Base-by-base conservation (phyloP, 2,113 vertebrate species). In the Scomber scombrus region DNA sequence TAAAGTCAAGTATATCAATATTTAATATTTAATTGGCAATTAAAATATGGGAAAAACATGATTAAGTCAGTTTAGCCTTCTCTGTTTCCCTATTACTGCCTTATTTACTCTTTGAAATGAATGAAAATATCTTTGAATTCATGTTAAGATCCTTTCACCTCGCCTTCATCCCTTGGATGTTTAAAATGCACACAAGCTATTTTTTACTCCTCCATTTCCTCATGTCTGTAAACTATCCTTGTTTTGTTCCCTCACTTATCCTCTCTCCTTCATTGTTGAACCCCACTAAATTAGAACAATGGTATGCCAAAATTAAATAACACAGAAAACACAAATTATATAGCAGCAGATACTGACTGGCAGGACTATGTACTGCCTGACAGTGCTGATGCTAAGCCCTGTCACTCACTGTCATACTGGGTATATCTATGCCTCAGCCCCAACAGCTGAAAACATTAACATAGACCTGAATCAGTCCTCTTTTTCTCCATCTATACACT, bases 381-480 rank as follows among this genome's bases (percentile, higher is more conserved):
- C 90, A 88, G 80, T 4, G 62, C 52, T 85, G 74, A 91, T 90
- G 86, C 74, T 77, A 81, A 85, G 84, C 74, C 76, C 84, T 71
- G 89, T 81, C 90, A 92, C 82, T 92, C 91, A 91, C 82, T 91
- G 90, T 91, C 88, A 83, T 13, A 31, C 58, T 46, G 66, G 49
- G 47, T 57, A 55, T 85, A 75, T 86, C 78, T 87, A 21, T 49
- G 49, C 75, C 72, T 80, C 70, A 62, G 55, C 68, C 23, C 55
- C 49, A 21, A 80, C 29, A 55, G 77, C 67, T 62, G 58, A 18
- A 56, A 73, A 66, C 47, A 65, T 73, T 56, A 61, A 80, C 68
- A 88, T 83, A 81, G 65, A 66, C 54, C 43, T 55, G 56, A 63
- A 81, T 81, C 43, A 9, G 18, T 85, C 26, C 66, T 72, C 7